Conservation (phyloP, 2,888 invertebrate genomes). For the Caradrina clavipalpis region DNA sequence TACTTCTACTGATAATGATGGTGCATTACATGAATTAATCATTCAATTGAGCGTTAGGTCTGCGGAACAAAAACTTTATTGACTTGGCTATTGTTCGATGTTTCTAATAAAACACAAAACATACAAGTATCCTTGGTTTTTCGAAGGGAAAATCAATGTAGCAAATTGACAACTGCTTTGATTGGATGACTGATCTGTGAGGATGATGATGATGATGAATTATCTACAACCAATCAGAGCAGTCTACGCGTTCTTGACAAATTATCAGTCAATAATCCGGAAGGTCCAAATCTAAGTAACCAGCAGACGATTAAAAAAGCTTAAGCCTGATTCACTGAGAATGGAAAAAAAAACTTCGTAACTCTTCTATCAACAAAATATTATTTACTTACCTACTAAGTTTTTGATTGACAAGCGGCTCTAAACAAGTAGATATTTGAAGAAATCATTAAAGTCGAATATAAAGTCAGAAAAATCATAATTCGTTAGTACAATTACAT, state of each 20-base stretch:
- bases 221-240: no score
- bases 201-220: no score
- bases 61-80: not conserved
- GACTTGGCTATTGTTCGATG: not conserved
- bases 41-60: not conserved
- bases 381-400: conserved; percentile 12
- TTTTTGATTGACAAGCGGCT: conserved; percentile 40
- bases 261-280: no score
- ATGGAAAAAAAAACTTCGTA: conserved; percentile 2
- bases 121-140: no score
- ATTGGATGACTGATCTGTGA: no score
- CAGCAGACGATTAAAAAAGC: no score
- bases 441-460: conserved; percentile 39
- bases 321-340: no score
- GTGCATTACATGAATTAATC: conserved; percentile 3
- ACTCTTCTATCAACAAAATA: not conserved
- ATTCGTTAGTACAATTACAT: conserved; percentile 5
- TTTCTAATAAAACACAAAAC: not conserved
- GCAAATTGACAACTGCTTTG: no score
- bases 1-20: not conserved
- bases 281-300: no score
- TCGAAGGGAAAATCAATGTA: no score
- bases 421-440: conserved; percentile 38
- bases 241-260: no score
- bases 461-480: conserved; percentile 33